Base-by-base conservation (phyloP, 2,888 invertebrate genomes). In the Noctua pronuba region DNA sequence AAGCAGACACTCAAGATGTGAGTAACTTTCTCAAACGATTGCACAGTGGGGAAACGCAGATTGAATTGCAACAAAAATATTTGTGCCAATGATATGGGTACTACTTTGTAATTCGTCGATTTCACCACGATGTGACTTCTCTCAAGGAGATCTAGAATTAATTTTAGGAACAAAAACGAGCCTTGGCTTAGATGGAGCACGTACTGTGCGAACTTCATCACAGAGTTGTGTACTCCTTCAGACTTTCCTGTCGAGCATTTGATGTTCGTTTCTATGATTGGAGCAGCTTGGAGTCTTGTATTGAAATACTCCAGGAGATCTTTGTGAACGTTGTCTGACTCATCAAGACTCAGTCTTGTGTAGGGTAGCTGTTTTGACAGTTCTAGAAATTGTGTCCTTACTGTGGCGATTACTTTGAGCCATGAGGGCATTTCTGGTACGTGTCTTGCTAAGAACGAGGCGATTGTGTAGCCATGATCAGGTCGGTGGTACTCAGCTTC, bases 401-500 rank as follows among this genome's bases (percentile, higher is more conserved):
- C 98, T 0, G 99, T 99, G 35, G 98, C 98, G 0, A 99, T 97
- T 41, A 99, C 97, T 95, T 99, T 99, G 60, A 99, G 96, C 99
- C 99, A 99, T 1, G 97, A 96, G 0, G 99, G 99, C 95, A 97
- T 97, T 93, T 98, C 98, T 73, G 98, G 97, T 41, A 98, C 97
- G 92, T 99, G 98, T 87, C 98, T 98, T 1, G 98, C 97, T 74
- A 99, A 95, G 94, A 99, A 99, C 0, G 99, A 98, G 0, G 99
- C 98, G 74, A 99, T 98, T 0, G 99, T 99, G 91, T 99, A 98
- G 0, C 99, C 99, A 90, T 99, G 98, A 93, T 99, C 99, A 0
- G 99, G 99, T 88, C 99, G 97, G 93, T 99, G 99, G 92, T 99
- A 99, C 92, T 99, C 99, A 0, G 99, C 99, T 95, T 99, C 99